Conservation (phyloP, 1,140 invertebrate genomes). For the Cepaea nemoralis region DNA sequence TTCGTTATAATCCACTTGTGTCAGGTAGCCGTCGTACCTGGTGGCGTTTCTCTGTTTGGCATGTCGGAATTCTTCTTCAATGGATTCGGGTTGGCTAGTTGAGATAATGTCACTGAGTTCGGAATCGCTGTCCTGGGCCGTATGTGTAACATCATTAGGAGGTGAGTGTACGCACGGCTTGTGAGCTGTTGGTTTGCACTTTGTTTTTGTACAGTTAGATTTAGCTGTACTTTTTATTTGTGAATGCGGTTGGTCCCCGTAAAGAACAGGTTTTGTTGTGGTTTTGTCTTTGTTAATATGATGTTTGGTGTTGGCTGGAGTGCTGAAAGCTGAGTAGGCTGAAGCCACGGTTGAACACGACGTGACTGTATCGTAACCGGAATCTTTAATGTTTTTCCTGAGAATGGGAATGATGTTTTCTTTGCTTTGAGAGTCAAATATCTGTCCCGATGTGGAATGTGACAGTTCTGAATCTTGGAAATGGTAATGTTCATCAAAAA, state of each 20-base stretch:
- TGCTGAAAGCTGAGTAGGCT: conserved; percentile 16
- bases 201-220: not conserved
- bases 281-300: conserved; percentile 1
- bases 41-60: not conserved
- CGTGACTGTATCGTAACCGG: conserved; percentile 37
- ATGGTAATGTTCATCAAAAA: not conserved
- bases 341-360: conserved; percentile 37
- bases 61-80: not conserved
- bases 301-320: not conserved
- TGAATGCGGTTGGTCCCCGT: not conserved
- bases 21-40: conserved; percentile 18
- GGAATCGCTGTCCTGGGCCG: not conserved
- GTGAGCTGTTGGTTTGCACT: not conserved
- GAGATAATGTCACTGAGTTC: not conserved
- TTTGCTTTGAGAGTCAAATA: not conserved
- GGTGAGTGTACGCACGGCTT: not conserved
- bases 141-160: not conserved
- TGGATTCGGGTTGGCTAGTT: not conserved
- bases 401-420: not conserved
- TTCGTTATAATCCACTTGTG: not conserved
- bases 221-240: not conserved
- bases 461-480: not conserved
- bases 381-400: conserved; percentile 27
- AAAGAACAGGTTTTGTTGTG: not conserved
- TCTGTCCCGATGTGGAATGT: not conserved